Conservation (phyloP, 2,797 vertebrate species). For the Staurois parvus region DNA sequence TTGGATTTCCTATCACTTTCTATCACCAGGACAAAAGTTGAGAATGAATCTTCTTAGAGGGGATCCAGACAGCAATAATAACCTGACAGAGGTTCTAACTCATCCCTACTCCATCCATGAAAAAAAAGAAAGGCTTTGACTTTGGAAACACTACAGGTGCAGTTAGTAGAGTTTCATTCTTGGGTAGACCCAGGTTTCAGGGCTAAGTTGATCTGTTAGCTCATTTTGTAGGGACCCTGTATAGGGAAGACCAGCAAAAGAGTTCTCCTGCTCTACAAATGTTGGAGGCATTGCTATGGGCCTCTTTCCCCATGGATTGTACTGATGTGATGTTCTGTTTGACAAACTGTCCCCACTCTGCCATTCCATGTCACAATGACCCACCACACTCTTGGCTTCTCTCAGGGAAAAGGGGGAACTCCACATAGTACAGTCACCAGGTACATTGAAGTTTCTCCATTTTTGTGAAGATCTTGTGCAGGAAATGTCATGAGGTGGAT, state of each 20-base stretch:
- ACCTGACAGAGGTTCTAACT: no score
- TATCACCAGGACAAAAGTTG: no score
- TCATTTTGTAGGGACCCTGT: conserved; percentile 46
- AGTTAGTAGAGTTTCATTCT: conserved; percentile 72
- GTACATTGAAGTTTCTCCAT: background rate
- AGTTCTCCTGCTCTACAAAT: conserved; percentile 56
- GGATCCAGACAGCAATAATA: no score
- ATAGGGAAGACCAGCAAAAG: conserved; percentile 47
- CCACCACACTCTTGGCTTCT: background rate
- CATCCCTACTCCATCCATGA: background rate
- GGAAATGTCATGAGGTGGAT: background rate
- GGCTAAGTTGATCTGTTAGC: conserved; percentile 62
- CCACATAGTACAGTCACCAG: background rate
- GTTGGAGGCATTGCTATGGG: conserved; percentile 44
- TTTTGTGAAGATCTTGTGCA: background rate
- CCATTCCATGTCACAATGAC: background rate
- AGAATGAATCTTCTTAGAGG: no score
- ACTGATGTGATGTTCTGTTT: background rate
- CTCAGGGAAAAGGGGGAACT: background rate
- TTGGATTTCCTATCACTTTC: no score
- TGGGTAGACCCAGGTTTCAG: conserved; percentile 71
- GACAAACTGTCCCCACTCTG: background rate
- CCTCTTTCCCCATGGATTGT: background rate
- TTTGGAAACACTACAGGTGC: background rate
- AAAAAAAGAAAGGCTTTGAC: background rate